These are phyloP conservation scores for Nomia melanderi DNA, from an alignment of 1,140 invertebrate species.

Conservation along the genomic window DNA sequence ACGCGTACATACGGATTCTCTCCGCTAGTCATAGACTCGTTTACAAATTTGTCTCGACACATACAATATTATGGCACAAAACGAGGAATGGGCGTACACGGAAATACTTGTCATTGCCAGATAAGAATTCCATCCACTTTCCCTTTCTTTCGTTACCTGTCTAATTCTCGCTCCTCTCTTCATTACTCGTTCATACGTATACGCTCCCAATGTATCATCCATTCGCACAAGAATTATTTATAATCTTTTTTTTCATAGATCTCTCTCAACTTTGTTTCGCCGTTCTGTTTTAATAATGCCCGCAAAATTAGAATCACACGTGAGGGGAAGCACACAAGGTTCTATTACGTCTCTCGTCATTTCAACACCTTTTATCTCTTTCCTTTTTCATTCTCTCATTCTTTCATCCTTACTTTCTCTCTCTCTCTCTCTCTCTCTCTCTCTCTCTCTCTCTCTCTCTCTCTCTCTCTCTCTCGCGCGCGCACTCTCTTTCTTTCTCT, in stretches of 20 bases:
- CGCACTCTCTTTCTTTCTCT: too few species aligned
- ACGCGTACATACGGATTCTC: background rate
- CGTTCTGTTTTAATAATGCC: conserved; percentile 53
- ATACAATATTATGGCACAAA: conserved; percentile 73
- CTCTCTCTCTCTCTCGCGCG: too few species aligned
- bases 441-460: too few species aligned
- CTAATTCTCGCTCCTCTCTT: background rate
- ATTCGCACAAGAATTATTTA: conserved; percentile 2
- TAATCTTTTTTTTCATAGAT: conserved; percentile 19
- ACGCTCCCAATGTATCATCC: background rate
- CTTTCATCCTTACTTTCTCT: background rate
- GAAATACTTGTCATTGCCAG: conserved; percentile 39
- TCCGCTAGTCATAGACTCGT: background rate
- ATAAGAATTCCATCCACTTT: conserved; percentile 34
- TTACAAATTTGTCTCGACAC: conserved; percentile 50
- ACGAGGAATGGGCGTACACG: conserved; percentile 38
- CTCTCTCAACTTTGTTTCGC: conserved; percentile 7
- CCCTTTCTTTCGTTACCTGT: conserved; percentile 28
- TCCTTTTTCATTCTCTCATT: background rate
- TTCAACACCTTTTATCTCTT: background rate
- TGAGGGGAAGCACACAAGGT: conserved; percentile 42
- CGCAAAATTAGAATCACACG: conserved; percentile 56
- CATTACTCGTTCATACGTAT: background rate
- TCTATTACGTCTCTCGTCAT: conserved; percentile 12
- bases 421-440: conserved; percentile 33